Evolutionary conservation across 1,140 invertebrate genomes (phyloP).

Genomic region (Acromyrmex echinatior): DNA sequence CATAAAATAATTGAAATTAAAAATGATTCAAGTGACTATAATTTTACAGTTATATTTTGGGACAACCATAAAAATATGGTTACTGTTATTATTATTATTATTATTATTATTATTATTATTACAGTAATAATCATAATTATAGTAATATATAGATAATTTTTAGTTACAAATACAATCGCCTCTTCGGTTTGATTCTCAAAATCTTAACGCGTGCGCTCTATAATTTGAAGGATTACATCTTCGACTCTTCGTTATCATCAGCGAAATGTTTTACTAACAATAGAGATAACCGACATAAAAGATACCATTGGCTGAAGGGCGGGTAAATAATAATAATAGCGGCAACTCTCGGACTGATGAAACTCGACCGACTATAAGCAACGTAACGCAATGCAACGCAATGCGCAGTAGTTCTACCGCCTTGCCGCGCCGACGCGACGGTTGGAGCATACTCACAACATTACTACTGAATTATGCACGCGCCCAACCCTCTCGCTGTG

Average conservation of each 20-base stretch:
- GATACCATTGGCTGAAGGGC: neutral
- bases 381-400: slow-evolving; percentile 2
- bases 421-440: too few species aligned
- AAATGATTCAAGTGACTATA: too few species aligned
- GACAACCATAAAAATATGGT: too few species aligned
- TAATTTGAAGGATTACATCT: neutral
- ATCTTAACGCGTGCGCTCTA: neutral
- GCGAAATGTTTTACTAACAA: slow-evolving; percentile 29
- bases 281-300: slow-evolving; percentile 24
- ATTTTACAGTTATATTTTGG: too few species aligned
- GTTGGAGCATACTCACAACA: slow-evolving; percentile 55
- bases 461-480: slow-evolving; percentile 78
- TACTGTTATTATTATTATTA: too few species aligned
- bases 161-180: too few species aligned
- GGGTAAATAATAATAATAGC: slow-evolving; percentile 71
- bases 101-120: too few species aligned
- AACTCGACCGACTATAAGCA: slow-evolving; percentile 33
- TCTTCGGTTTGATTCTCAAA: neutral
- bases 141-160: too few species aligned
- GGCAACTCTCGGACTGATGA: slow-evolving; percentile 59
- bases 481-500: slow-evolving; percentile 20
- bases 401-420: neutral
- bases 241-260: neutral
- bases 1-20: too few species aligned
- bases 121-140: too few species aligned